Base-by-base conservation (phyloP, 1,140 invertebrate species). In the Wasmannia auropunctata region DNA sequence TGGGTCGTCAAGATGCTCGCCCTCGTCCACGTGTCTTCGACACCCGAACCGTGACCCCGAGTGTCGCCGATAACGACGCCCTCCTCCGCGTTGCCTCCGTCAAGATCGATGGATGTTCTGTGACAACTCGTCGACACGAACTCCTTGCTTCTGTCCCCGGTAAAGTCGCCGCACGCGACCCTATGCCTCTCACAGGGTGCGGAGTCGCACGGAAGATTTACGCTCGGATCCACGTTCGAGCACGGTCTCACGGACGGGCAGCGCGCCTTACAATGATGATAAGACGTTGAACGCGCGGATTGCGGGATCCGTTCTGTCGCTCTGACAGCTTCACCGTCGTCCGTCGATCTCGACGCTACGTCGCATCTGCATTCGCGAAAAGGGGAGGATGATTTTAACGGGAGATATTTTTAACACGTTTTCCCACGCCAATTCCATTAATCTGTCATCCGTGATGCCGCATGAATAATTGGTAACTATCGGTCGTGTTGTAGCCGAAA, bases 161-260 rank as follows among this genome's bases (percentile, higher is more conserved):
- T 69, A 40, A 84, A 62, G 14, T 63, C 46, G 34, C 54, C 79
- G 49, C 46, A 37, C 37, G 72, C 88, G 58, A 85, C 46, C 31
- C 76, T 85, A 25, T 46, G 54, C 10, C 46, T 77, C 25, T 85
- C 62, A 25, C 34, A 31, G 19, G 60, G 22, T 31, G 40, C 43
- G 2, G 43, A 80, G 8, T 62, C 62, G 69, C 75, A 63, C 8
- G 63, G 22, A 58, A 85, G 88, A 87, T 90, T 84, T 60, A 75
- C 74, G 16, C 16, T 46, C 0, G 79, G 49, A 75, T 80, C 88
- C 49, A 80, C 69, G 65, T 80, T 89, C 19, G 67, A 58, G 19
- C 54, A 25, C 8, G 60, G n/a, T 28, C 40, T 65, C 16, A 40
- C 3, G 3, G 58, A 63, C 7, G 14, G 6, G 69, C 79, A 60